Percentiles rank a stretch among this genome's conserved stretches.
Conservation (phyloP, 1,140 invertebrate species). For the Xylocopa sonorina region DNA sequence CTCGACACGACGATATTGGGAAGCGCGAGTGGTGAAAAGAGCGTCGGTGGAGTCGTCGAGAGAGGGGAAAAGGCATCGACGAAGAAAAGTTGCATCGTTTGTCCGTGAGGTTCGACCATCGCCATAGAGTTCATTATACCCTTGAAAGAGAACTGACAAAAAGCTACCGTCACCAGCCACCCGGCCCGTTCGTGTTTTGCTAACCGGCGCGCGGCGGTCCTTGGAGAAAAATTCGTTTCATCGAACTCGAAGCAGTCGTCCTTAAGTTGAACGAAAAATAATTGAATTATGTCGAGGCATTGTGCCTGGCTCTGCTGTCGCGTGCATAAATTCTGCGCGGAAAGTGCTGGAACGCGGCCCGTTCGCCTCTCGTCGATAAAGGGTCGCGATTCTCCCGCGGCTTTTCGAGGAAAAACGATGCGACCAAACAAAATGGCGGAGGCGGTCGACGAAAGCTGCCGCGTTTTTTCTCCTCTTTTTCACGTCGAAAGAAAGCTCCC, state of each 20-base stretch:
- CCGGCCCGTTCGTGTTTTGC: conserved; percentile 26
- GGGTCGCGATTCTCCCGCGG: too few relatives aligned
- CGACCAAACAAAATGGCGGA: too few relatives aligned
- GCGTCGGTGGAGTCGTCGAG: too few relatives aligned
- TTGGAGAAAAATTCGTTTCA: conserved; percentile 77
- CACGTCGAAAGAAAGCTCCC: too few relatives aligned
- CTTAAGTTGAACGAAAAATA: conserved; percentile 79
- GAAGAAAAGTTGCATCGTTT: conserved; percentile 37
- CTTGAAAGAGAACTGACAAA: conserved; percentile 67
- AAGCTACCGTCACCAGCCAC: conserved; percentile 50
- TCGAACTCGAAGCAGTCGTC: conserved; percentile 79
- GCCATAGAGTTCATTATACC: conserved; percentile 75
- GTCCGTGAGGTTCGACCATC: conserved; percentile 61
- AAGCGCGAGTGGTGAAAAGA: background rate
- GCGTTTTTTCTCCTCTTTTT: too few relatives aligned
- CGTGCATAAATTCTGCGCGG: conserved; percentile 64
- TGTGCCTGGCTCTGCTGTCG: conserved; percentile 45
- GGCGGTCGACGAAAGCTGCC: too few relatives aligned
- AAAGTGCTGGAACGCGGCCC: too few relatives aligned
- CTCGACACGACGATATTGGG: background rate
- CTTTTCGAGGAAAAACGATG: too few relatives aligned
- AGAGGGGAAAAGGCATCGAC: background rate
- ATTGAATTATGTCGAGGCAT: conserved; percentile 73
- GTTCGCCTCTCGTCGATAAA: too few relatives aligned
- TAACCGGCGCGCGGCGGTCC: conserved; percentile 35